These are phyloP conservation scores for Eumerus sabulonum DNA, from an alignment of 2,888 invertebrate genomes.

Conservation along the genomic window DNA sequence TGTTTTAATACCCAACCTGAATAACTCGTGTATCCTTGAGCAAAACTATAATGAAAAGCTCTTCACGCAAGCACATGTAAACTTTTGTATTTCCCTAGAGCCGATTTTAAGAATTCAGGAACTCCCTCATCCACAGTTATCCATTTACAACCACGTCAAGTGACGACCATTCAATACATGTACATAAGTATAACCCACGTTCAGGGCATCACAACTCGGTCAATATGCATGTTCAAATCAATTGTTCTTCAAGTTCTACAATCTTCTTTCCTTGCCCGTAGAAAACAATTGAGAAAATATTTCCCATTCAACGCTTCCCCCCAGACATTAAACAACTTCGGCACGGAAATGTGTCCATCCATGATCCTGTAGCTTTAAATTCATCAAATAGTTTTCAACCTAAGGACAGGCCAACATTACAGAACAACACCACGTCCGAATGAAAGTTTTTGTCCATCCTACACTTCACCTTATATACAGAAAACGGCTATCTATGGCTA, in stretches of 20 bases:
- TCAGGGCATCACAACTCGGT: slow-evolving; percentile 24
- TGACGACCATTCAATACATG: too few relatives aligned
- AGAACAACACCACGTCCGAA: slow-evolving; percentile 30
- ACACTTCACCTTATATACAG: too few relatives aligned
- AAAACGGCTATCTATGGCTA: too few relatives aligned
- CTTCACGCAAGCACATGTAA: too few relatives aligned
- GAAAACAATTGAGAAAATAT: slow-evolving; percentile 19
- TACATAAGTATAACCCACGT: too few relatives aligned
- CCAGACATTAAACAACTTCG: slow-evolving; percentile 36
- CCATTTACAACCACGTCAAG: too few relatives aligned
- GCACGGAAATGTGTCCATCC: slow-evolving; percentile 42
- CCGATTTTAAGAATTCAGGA: too few relatives aligned
- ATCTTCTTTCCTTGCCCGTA: slow-evolving; percentile 34
- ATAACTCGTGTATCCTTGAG: too few relatives aligned
- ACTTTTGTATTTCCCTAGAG: too few relatives aligned
- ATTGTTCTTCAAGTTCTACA: slow-evolving; percentile 46
- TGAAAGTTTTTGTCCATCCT: slow-evolving; percentile 35
- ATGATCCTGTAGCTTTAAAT: slow-evolving; percentile 61
- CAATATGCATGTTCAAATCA: slow-evolving; percentile 41
- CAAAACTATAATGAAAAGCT: too few relatives aligned
- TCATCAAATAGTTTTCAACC: slow-evolving; percentile 51
- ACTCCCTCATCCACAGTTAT: too few relatives aligned
- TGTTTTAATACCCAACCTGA: too few relatives aligned
- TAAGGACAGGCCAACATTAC: slow-evolving; percentile 29
- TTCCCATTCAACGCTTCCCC: neutral